phyloP scores from a whole-genome alignment of 2,797 vertebrate species.

The Taeniopygia guttata region DNA sequence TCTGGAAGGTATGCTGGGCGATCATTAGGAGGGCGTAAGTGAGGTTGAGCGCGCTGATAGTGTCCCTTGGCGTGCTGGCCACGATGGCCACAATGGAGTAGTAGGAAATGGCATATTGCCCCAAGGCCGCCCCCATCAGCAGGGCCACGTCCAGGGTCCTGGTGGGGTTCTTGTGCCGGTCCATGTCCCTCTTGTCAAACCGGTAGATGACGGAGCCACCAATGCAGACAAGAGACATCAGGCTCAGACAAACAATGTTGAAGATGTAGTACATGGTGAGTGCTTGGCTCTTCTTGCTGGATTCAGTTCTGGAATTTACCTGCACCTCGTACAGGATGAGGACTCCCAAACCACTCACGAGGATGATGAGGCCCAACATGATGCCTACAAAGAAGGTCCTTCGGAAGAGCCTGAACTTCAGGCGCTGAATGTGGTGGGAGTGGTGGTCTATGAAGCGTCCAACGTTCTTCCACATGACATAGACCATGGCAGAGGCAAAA shows the following conservation, averaged over 20 bases:
- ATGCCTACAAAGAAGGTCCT: slow-evolving; percentile 81
- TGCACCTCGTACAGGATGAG: slow-evolving; percentile 88
- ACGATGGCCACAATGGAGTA: slow-evolving; percentile 89
- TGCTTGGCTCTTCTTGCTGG: slow-evolving; percentile 55
- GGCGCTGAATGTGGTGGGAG: slow-evolving; percentile 69
- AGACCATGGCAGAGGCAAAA: slow-evolving; percentile 93
- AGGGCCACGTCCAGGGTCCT: slow-evolving; percentile 90
- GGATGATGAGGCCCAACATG: slow-evolving; percentile 70
- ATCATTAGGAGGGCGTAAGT: slow-evolving; percentile 84
- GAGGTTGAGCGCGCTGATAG: slow-evolving; percentile 82
- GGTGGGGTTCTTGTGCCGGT: slow-evolving; percentile 89
- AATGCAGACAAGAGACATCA: slow-evolving; percentile 83
- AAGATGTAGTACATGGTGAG: slow-evolving; percentile 86
- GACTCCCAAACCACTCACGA: slow-evolving; percentile 84
- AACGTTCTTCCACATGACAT: slow-evolving; percentile 97
- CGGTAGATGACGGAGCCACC: slow-evolving; percentile 82
- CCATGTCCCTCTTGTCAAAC: slow-evolving; percentile 85
- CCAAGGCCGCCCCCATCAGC: slow-evolving; percentile 89
- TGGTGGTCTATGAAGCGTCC: slow-evolving; percentile 81
- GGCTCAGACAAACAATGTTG: slow-evolving; percentile 82
- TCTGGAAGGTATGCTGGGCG: slow-evolving; percentile 89
- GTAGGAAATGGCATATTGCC: slow-evolving; percentile 90
- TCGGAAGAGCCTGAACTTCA: slow-evolving; percentile 73
- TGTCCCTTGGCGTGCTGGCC: slow-evolving; percentile 71
- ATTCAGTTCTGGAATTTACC: slow-evolving; percentile 37